Percentiles rank a stretch among this genome's conserved stretches.
Evolutionary conservation across 2,888 invertebrate species (phyloP).

Genomic region (Silvanus unidentatus): DNA sequence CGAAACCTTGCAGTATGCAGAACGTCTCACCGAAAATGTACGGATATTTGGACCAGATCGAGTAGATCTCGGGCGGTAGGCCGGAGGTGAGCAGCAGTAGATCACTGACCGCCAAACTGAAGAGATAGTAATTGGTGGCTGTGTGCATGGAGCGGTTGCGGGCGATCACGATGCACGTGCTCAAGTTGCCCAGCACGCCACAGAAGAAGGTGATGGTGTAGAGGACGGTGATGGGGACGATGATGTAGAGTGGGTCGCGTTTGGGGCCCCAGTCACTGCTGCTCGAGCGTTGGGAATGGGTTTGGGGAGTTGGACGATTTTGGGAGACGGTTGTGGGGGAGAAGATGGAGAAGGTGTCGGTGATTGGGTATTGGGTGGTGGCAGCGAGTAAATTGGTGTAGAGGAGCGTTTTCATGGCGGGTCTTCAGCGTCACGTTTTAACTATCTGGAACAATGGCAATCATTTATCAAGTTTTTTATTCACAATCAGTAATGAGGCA

Average conservation of each 20-base stretch:
- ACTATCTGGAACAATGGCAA: too few species aligned
- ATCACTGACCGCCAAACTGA: constrained; percentile 74
- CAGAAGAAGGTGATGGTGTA: constrained; percentile 66
- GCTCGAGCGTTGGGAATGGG: too few species aligned
- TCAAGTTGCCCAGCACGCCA: constrained; percentile 71
- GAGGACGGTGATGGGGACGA: constrained; percentile 61
- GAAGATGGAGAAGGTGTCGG: too few species aligned
- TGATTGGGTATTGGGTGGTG: too few species aligned
- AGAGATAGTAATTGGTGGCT: constrained; percentile 77
- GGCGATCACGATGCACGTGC: constrained; percentile 73
- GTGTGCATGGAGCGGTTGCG: constrained; percentile 77
- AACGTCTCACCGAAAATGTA: constrained; percentile 72
- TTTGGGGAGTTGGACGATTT: too few species aligned
- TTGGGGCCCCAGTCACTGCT: constrained; percentile 36
- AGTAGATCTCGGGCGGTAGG: constrained; percentile 72
- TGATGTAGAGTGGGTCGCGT: constrained; percentile 55
- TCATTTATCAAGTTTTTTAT: too few species aligned
- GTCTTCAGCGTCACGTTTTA: too few species aligned
- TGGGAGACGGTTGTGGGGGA: too few species aligned
- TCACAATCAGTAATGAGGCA: too few species aligned
- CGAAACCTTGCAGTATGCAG: constrained; percentile 61
- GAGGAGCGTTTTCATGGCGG: too few species aligned
- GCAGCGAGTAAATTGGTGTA: too few species aligned
- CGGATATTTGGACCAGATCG: constrained; percentile 66
- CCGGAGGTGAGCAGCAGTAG: constrained; percentile 68